Evolutionary conservation across 2,797 vertebrate species (phyloP).

Genomic region (Lacerta agilis): DNA sequence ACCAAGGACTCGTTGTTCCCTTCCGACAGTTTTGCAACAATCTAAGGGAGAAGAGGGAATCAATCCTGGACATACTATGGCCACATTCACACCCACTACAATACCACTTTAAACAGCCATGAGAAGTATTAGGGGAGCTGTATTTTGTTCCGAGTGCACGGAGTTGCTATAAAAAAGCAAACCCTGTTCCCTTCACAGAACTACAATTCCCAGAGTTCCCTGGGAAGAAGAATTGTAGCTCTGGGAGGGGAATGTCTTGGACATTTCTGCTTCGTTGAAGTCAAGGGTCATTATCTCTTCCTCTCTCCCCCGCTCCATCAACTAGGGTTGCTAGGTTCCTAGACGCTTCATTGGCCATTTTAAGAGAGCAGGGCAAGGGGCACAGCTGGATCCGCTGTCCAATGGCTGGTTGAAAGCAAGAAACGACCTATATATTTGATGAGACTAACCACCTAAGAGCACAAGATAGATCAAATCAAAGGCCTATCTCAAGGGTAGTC

Average conservation of each 20-base stretch:
- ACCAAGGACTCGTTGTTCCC: constrained; percentile 56
- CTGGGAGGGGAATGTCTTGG: neutral
- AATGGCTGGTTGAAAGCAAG: neutral
- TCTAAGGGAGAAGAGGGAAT: constrained; percentile 11
- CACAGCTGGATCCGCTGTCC: neutral
- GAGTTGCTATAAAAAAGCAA: too few species aligned
- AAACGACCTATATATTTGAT: neutral
- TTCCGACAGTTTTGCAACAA: constrained; percentile 57
- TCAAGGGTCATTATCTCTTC: neutral
- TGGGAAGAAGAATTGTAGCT: too few species aligned
- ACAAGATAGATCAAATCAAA: neutral
- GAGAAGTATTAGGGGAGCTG: too few species aligned
- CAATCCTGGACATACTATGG: too few species aligned
- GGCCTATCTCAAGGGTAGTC: too few species aligned
- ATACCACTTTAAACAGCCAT: too few species aligned
- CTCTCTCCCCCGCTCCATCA: neutral
- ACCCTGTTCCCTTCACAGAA: too few species aligned
- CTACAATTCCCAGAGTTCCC: too few species aligned
- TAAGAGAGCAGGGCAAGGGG: neutral
- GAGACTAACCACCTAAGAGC: neutral
- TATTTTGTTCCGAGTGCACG: too few species aligned
- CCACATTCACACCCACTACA: too few species aligned
- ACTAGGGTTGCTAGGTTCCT: neutral
- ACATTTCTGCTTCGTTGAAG: neutral
- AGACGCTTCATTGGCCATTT: neutral